These are phyloP conservation scores for Rhabdomys pumilio DNA, from an alignment of 2,797 vertebrate species.

Conservation along the genomic window DNA sequence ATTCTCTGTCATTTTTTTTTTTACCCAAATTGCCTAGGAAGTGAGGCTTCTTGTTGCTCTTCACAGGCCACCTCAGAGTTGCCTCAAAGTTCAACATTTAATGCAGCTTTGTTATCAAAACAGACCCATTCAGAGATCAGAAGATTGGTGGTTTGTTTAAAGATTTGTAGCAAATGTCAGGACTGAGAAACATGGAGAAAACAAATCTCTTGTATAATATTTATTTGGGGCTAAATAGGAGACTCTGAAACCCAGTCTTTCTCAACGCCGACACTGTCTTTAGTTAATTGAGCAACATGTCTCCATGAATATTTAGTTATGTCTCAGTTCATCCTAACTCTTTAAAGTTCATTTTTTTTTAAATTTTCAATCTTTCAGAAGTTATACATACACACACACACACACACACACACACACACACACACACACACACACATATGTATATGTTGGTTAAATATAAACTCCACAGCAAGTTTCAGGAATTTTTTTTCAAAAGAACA, in stretches of 20 bases:
- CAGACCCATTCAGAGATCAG: conserved; percentile 53
- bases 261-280: conserved; percentile 83
- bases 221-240: conserved; percentile 86
- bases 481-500: conserved; percentile 34
- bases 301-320: conserved; percentile 68
- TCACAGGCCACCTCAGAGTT: not conserved
- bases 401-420: too few species aligned
- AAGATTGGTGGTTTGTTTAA: conserved; percentile 75
- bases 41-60: not conserved
- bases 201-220: conserved; percentile 81
- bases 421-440: not conserved
- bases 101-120: conserved; percentile 43
- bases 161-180: conserved; percentile 79
- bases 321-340: conserved; percentile 31
- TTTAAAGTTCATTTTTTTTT: conserved; percentile 61
- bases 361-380: conserved; percentile 52
- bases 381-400: too few species aligned
- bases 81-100: not conserved
- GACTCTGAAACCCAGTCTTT: conserved; percentile 69
- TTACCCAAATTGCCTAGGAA: not conserved
- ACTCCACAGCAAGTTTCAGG: conserved; percentile 67
- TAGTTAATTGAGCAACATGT: conserved; percentile 73
- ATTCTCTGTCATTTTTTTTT: not conserved
- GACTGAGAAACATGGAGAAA: conserved; percentile 68
- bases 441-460: not conserved